phyloP scores from a whole-genome alignment of 2,113 vertebrate genomes.

The Colossoma macropomum region DNA sequence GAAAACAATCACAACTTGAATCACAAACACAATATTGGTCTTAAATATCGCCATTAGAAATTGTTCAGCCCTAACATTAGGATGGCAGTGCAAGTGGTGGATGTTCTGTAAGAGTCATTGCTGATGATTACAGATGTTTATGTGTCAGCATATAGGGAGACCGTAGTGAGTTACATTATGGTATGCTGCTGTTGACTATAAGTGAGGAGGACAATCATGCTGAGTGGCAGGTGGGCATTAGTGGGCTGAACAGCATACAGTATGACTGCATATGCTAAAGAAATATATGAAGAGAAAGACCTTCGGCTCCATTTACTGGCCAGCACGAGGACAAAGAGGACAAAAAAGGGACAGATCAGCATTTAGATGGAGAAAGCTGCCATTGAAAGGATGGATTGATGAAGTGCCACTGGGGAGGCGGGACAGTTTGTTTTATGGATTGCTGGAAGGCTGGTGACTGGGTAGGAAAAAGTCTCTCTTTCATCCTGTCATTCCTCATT shows the following conservation, averaged over 20 bases:
- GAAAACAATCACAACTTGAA: too few species aligned
- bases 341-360: conserved; percentile 15
- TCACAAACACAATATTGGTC: too few species aligned
- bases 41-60: too few species aligned
- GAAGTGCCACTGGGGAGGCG: neutral
- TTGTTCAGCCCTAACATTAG: neutral
- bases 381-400: neutral
- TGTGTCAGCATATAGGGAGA: neutral
- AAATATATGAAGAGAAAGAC: neutral
- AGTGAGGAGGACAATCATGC: neutral
- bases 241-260: neutral
- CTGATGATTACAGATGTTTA: neutral
- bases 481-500: conserved; percentile 15
- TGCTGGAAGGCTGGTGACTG: neutral
- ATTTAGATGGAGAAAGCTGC: conserved; percentile 9
- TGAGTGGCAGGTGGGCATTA: neutral
- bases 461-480: neutral
- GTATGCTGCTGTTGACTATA: neutral
- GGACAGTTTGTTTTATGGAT: conserved; percentile 4
- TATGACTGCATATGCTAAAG: conserved; percentile 14
- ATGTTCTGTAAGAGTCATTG: neutral
- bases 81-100: neutral
- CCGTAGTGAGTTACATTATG: neutral
- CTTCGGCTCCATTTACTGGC: conserved; percentile 2
- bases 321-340: neutral